Evolutionary conservation across 2,113 vertebrate species (phyloP), one percentile per base, ranked within the genome.

Genomic region (Microcebus murinus): DNA sequence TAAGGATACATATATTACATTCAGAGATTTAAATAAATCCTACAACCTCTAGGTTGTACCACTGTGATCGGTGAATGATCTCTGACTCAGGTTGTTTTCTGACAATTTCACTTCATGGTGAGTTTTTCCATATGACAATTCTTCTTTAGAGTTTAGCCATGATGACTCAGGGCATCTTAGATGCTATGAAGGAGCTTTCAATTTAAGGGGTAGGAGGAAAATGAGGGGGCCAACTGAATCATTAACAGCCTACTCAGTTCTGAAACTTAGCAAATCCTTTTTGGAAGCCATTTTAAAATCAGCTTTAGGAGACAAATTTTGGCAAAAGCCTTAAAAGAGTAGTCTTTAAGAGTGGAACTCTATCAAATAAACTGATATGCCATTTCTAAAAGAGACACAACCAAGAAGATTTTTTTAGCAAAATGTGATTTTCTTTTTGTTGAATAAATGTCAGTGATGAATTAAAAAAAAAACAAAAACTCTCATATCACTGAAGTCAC

Each of bases 41-140:
- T 31, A 93, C 87, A 95, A 87, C 20, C 68, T 95, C 21, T 82
- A 95, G 55, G 74, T 36, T 96, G 27, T 95, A 97, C 93, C 74
- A 92, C 0, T 85, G 81, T 95, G 70, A 97, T 97, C 84, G 95
- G 87, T 96, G 88, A 96, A 95, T 86, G 71, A 96, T 95, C 71
- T 96, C 92, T 97, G 96, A 97, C 87, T 97, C 93, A 96, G 77
- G 91, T 52, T 95, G 67, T 83, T 95, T 94, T 97, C 97, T 81
- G 93, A 83, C 86, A 94, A 88, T 86, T 90, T 97, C 85, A 97
- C 90, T 79, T 97, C 90, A 91, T 89, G 87, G 39, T 52, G 80
- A 91, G n/a, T 84, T 96, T 97, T 97, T 96, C 94, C 88, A 90
- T 8, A 91, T 92, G 63, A 96, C 70, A 94, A 90, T n/a, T 76